These are phyloP conservation scores for Melangyna quadrimaculata DNA, from an alignment of 2,888 invertebrate species.

Conservation along the genomic window DNA sequence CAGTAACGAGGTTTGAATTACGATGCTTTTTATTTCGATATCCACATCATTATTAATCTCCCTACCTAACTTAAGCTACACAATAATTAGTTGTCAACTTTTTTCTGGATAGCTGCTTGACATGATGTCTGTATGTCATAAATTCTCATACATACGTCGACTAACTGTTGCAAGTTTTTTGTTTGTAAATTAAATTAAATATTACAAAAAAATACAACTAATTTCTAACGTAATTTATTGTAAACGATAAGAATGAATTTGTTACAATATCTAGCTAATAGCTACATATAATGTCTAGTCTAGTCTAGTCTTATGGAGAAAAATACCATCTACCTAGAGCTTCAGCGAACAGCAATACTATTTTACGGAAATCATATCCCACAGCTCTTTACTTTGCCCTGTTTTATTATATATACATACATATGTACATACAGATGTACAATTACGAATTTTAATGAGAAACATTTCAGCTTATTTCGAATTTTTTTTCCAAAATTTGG, in stretches of 20 bases:
- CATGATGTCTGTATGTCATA: background rate
- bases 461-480: too few relatives aligned
- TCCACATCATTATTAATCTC: background rate
- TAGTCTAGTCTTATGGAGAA: too few relatives aligned
- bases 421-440: too few relatives aligned
- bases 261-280: too few relatives aligned
- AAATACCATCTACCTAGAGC: too few relatives aligned
- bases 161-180: background rate
- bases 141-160: conserved; percentile 37
- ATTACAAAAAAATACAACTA: background rate
- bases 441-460: too few relatives aligned
- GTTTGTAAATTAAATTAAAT: background rate
- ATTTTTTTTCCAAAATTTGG: too few relatives aligned
- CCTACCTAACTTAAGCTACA: background rate
- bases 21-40: conserved; percentile 16
- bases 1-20: background rate
- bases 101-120: background rate
- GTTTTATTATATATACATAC: too few relatives aligned
- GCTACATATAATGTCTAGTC: too few relatives aligned
- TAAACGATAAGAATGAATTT: background rate
- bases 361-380: too few relatives aligned
- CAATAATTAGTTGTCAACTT: conserved; percentile 8
- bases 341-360: too few relatives aligned
- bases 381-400: too few relatives aligned
- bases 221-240: conserved; percentile 29